These are phyloP conservation scores for Climacteris rufus DNA, from an alignment of 2,113 vertebrate genomes.

Conservation along the genomic window DNA sequence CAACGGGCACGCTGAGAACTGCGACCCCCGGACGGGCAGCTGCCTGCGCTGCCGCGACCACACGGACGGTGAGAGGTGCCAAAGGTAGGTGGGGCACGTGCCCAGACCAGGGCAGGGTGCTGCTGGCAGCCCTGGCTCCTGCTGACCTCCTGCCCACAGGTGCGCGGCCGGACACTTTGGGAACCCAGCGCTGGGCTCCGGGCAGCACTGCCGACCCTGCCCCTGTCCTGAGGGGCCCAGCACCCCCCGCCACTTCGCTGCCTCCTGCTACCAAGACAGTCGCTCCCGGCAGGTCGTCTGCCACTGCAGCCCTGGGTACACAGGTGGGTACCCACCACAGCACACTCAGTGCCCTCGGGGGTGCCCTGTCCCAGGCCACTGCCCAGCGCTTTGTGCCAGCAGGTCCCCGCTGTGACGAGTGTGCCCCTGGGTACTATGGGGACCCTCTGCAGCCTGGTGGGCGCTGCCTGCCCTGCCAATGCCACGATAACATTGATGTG, in stretches of 20 bases:
- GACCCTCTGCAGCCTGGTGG: constrained; percentile 84
- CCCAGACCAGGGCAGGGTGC: background rate
- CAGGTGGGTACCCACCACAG: constrained; percentile 68
- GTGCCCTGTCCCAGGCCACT: rapidly evolving
- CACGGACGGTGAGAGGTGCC: constrained; percentile 86
- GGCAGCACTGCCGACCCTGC: constrained; percentile 88
- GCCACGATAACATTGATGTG: constrained; percentile 90
- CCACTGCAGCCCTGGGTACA: constrained; percentile 90
- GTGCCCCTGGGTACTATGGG: constrained; percentile 92
- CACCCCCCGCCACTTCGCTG: constrained; percentile 85
- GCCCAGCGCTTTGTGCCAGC: background rate
- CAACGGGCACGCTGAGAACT: constrained; percentile 84
- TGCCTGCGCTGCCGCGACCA: constrained; percentile 88
- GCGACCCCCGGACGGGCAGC: constrained; percentile 79
- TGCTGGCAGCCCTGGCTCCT: rapidly evolving
- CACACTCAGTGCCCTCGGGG: rapidly evolving
- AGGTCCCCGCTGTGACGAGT: constrained; percentile 90
- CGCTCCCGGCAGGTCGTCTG: constrained; percentile 86
- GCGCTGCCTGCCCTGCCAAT: constrained; percentile 86
- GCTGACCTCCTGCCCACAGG: constrained; percentile 46
- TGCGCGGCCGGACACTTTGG: constrained; percentile 87
- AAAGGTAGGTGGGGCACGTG: constrained; percentile 71
- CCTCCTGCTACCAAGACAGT: constrained; percentile 90
- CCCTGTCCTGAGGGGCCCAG: constrained; percentile 89
- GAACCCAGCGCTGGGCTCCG: constrained; percentile 81